A percentile compares a stretch with the other conserved stretches of the same genome.
These are phyloP conservation scores for Labeo catla DNA, from an alignment of 2,113 vertebrate genomes.

Conservation along the genomic window DNA sequence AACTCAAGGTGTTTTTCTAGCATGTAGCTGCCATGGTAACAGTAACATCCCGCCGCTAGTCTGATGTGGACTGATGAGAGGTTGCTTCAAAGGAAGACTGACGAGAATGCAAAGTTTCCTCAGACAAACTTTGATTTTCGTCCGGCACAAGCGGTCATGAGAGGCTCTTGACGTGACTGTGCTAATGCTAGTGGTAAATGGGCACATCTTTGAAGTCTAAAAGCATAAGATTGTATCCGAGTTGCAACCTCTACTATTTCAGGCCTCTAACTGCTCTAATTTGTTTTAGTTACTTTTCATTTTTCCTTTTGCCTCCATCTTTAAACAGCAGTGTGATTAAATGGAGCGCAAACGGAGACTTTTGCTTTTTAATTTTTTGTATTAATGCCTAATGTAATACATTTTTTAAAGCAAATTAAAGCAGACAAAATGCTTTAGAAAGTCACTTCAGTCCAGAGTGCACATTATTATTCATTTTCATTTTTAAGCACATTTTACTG, in stretches of 20 bases:
- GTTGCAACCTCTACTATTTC: not conserved
- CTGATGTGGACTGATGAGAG: slow-evolving; percentile 13
- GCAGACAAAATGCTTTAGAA: not conserved
- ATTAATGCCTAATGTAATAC: not conserved
- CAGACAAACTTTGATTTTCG: slow-evolving; percentile 3
- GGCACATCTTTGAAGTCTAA: not conserved
- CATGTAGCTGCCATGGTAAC: slow-evolving; percentile 60
- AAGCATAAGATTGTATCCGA: not conserved
- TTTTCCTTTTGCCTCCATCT: not conserved
- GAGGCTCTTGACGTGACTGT: not conserved
- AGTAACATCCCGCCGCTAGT: slow-evolving; percentile 46
- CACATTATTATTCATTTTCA: not conserved
- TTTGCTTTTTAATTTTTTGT: not conserved
- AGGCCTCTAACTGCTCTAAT: not conserved
- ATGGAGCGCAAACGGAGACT: not conserved
- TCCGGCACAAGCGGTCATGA: not conserved
- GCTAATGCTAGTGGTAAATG: not conserved
- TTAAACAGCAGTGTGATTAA: not conserved
- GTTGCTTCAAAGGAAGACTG: not conserved
- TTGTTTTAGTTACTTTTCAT: not conserved
- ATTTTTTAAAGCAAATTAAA: not conserved
- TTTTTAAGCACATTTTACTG: not conserved
- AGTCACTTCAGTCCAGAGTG: not conserved
- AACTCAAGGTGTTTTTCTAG: not conserved
- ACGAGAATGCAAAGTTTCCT: not conserved